Percentiles rank a stretch among this genome's conserved stretches.
These are phyloP conservation scores for Nasonia vitripennis DNA, from an alignment of 1,140 invertebrate genomes.

Conservation along the genomic window DNA sequence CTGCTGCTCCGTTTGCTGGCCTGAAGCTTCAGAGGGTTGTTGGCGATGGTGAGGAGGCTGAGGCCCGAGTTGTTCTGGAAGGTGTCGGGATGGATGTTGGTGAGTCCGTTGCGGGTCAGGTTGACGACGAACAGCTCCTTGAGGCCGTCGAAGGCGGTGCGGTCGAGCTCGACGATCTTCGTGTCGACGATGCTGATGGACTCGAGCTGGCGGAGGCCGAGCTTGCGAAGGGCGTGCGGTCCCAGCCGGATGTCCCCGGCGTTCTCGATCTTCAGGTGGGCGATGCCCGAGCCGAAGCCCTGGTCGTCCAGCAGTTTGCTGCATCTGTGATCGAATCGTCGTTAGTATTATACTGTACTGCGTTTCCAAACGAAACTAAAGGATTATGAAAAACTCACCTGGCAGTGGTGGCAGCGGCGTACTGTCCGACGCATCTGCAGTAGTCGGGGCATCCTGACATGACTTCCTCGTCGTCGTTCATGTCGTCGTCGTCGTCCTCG, in stretches of 20 bases:
- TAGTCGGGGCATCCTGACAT: slow-evolving; percentile 65
- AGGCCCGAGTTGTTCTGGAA: slow-evolving; percentile 81
- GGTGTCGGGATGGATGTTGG: slow-evolving; percentile 79
- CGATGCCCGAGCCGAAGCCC: slow-evolving; percentile 64
- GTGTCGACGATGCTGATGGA: slow-evolving; percentile 71
- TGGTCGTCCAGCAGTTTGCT: slow-evolving; percentile 66
- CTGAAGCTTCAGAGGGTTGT: slow-evolving; percentile 79
- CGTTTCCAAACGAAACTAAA: not conserved
- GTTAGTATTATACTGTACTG: not conserved
- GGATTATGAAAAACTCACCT: slow-evolving; percentile 56
- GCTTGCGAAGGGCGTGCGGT: slow-evolving; percentile 62
- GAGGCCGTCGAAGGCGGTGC: slow-evolving; percentile 80
- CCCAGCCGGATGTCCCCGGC: slow-evolving; percentile 64
- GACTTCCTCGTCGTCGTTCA: slow-evolving; percentile 64
- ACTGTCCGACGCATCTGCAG: slow-evolving; percentile 69
- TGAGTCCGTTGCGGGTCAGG: slow-evolving; percentile 79
- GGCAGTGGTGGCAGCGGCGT: slow-evolving; percentile 72
- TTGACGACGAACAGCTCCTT: slow-evolving; percentile 80
- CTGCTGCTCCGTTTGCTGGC: slow-evolving; percentile 61
- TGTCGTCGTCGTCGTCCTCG: slow-evolving; percentile 64
- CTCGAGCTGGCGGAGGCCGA: slow-evolving; percentile 68
- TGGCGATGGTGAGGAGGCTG: slow-evolving; percentile 79
- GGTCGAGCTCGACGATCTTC: slow-evolving; percentile 66
- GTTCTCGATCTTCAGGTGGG: slow-evolving; percentile 66
- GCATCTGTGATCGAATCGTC: slow-evolving; percentile 61